phyloP scores from a whole-genome alignment of 2,113 vertebrate genomes.

The Ammospiza nelsoni region DNA sequence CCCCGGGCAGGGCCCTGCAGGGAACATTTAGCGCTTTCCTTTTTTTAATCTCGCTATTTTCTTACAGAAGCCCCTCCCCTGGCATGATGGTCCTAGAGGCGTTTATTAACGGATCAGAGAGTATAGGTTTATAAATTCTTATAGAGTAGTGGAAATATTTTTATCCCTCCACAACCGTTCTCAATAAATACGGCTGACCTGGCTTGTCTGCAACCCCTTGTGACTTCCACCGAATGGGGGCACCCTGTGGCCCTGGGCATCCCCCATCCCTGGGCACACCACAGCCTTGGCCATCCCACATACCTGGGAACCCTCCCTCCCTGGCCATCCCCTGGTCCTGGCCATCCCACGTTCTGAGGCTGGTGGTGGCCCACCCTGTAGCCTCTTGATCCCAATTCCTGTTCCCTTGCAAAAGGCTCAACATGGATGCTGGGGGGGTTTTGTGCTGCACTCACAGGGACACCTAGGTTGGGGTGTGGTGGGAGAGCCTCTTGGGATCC shows the following conservation, averaged over 20 bases:
- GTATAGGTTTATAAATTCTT: conserved; percentile 61
- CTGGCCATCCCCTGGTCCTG: too few relatives aligned
- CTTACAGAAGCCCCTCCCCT: conserved; percentile 38
- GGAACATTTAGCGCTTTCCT: background rate
- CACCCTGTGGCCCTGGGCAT: accelerated
- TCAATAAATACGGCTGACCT: conserved; percentile 59
- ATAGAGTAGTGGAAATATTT: conserved; percentile 66
- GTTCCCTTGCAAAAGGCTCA: background rate
- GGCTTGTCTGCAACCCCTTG: background rate
- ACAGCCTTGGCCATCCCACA: too few relatives aligned
- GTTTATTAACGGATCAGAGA: conserved; percentile 37
- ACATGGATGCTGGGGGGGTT: accelerated
- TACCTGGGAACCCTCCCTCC: background rate
- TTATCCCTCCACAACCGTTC: conserved; percentile 59
- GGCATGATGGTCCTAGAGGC: background rate
- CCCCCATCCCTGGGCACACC: background rate
- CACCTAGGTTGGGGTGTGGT: background rate
- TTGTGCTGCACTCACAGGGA: background rate
- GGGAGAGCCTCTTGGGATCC: background rate
- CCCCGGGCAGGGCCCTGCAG: background rate
- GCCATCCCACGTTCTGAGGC: background rate
- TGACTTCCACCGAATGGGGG: accelerated
- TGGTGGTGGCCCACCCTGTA: background rate
- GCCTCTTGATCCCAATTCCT: background rate
- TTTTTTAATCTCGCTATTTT: conserved; percentile 68